These are phyloP conservation scores for Hipparchia sbordonii DNA, from an alignment of 2,888 invertebrate genomes.

Conservation along the genomic window DNA sequence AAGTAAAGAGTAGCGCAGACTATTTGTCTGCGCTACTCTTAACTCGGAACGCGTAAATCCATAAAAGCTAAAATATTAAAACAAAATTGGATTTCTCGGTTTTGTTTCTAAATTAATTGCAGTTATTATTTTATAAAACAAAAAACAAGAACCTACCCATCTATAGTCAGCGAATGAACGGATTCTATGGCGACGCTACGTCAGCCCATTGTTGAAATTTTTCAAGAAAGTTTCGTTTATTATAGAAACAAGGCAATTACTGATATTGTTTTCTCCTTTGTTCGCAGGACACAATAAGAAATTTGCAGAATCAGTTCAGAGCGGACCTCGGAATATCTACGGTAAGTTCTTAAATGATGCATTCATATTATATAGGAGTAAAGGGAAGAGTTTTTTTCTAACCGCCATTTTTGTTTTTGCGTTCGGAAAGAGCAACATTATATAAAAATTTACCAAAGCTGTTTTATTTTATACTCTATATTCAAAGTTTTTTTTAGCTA, in stretches of 20 bases:
- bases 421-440: too few species aligned
- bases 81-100: background rate
- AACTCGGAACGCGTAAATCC: background rate
- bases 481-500: too few species aligned
- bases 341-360: constrained; percentile 54
- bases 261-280: constrained; percentile 41
- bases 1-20: too few species aligned
- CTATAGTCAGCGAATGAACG: constrained; percentile 7
- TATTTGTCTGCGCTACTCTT: background rate
- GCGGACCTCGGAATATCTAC: constrained; percentile 52
- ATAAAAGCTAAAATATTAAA: background rate
- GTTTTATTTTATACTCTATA: too few species aligned
- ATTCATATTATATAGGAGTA: background rate
- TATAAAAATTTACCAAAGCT: too few species aligned
- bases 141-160: constrained; percentile 7
- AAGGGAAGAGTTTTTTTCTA: too few species aligned
- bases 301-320: constrained; percentile 42
- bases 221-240: constrained; percentile 39
- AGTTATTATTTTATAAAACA: background rate
- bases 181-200: constrained; percentile 7
- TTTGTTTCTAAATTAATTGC: constrained; percentile 18
- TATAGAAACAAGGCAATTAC: constrained; percentile 37
- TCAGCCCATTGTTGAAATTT: constrained; percentile 31
- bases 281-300: constrained; percentile 55
- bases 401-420: too few species aligned